Base-by-base conservation (phyloP, 30 jellyfish, hydroid and myxozoan genomes). In the Nemopilema nomurai region DNA sequence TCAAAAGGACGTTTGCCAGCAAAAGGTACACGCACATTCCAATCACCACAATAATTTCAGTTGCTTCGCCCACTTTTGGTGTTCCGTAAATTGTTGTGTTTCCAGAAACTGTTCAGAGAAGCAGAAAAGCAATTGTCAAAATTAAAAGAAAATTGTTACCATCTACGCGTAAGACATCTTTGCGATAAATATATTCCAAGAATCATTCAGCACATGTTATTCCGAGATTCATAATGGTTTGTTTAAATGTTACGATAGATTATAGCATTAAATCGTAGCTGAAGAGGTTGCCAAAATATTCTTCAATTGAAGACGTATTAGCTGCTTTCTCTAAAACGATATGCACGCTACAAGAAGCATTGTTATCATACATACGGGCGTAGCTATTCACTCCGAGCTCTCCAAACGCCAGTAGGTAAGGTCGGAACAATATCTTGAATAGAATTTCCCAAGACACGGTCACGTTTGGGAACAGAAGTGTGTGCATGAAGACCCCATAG, bases 61-160 rank as follows among this genome's bases (percentile, higher is more conserved):
- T 74, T 16, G 51, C 16, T 29, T 49, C 68, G 22, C 22, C 69
- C 22, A 85, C 84, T 27, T 74, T 85, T 23, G 67, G 16, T 27
- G 92, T 83, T 1, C 90, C 90, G 32, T 81, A 81, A 21, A 81
- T 75, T 7, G 90, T 81, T 51, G 76, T 49, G 8, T 49, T 50
- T 24, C 19, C 21, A 9, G 83, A 13, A 18, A 81, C 90, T 81
- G n/a, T n/a, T n/a, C n/a, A n/a, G n/a, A n/a, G n/a, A n/a, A n/a
- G n/a, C n/a, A n/a, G n/a, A n/a, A n/a, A n/a, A n/a, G n/a, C n/a
- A n/a, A n/a, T n/a, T n/a, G n/a, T n/a, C n/a, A n/a, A n/a, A n/a
- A n/a, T n/a, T n/a, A n/a, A n/a, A n/a, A n/a, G n/a, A n/a, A n/a
- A n/a, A n/a, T n/a, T n/a, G n/a, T n/a, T n/a, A n/a, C n/a, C n/a